Evolutionary conservation across 2,113 vertebrate species (phyloP).

Genomic region (Ovibos moschatus): DNA sequence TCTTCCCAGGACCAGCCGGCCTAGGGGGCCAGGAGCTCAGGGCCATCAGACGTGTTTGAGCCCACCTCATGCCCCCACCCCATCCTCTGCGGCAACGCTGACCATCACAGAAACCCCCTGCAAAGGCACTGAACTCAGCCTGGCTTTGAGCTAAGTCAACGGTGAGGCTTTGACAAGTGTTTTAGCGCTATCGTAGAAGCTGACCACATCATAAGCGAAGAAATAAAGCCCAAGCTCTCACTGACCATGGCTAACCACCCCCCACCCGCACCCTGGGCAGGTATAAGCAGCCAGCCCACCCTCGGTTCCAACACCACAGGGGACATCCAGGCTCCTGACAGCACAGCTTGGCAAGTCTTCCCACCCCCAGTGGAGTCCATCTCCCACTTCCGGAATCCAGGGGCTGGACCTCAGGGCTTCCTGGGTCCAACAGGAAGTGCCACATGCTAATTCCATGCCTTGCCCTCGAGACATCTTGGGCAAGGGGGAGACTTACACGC

Average conservation of each 20-base stretch:
- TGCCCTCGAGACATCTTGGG: not conserved
- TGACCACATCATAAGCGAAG: not conserved
- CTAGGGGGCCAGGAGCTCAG: not conserved
- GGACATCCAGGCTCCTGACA: not conserved
- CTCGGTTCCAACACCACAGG: rapidly evolving
- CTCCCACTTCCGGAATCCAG: not conserved
- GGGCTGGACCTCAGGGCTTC: not conserved
- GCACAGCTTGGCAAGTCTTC: rapidly evolving
- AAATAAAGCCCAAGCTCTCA: not conserved
- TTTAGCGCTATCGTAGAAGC: rapidly evolving
- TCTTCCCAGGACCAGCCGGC: no score
- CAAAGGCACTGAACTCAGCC: not conserved
- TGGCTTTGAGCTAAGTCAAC: not conserved
- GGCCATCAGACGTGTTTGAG: rapidly evolving
- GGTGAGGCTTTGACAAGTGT: not conserved
- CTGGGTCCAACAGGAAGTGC: not conserved
- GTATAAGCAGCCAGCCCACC: no score
- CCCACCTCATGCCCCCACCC: rapidly evolving
- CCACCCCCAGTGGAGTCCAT: no score
- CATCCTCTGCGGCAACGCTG: rapidly evolving
- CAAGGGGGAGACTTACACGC: rapidly evolving
- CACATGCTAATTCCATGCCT: not conserved
- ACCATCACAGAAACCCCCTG: rapidly evolving
- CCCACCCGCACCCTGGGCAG: not conserved
- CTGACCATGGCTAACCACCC: no score